Evolutionary conservation across 2,797 vertebrate genomes (phyloP), one percentile per base, ranked within the genome.

Genomic region (Coccyzus lansbergi): DNA sequence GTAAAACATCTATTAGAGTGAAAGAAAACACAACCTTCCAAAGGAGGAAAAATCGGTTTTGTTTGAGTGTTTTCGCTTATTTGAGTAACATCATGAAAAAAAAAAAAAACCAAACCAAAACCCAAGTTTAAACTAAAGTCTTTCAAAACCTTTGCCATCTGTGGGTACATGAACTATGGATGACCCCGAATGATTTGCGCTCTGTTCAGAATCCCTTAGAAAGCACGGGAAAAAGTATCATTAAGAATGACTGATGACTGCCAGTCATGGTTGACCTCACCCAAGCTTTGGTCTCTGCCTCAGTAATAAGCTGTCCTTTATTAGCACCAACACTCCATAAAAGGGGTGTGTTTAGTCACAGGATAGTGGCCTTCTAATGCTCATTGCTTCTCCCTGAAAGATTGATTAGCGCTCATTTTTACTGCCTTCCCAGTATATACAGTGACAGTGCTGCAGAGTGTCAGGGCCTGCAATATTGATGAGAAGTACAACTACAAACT

Each of bases 201-300:
- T 98, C 98, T 97, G 98, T 97, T 98, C 97, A 98, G 98, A 98
- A 98, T 97, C 98, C 97, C 98, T 98, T 98, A 98, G 97, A 97
- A 98, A 98, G 98, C 98, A 98, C 97, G 96, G 97, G 95, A 98
- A 98, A 98, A 98, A 98, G 98, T 98, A 98, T 99, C 99, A 99
- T 99, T 99, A 99, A 98, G 98, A 98, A 98, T 99, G 99, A 99
- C 98, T 99, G 99, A 99, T 99, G 99, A 99, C 99, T 99, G 99
- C 98, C 98, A 99, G 99, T 99, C 99, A 99, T 98, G 98, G 98
- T 98, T 98, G 99, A 99, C 99, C 98, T 99, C 99, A 99, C 98
- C 98, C 98, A 97, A 97, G 98, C 98, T 98, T 98, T 98, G 98
- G 98, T 98, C 97, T 98, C 98, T 98, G 98, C 98, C 98, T 98